These are phyloP conservation scores for Novumbra hubbsi DNA, from an alignment of 2,797 vertebrate species.

Conservation along the genomic window DNA sequence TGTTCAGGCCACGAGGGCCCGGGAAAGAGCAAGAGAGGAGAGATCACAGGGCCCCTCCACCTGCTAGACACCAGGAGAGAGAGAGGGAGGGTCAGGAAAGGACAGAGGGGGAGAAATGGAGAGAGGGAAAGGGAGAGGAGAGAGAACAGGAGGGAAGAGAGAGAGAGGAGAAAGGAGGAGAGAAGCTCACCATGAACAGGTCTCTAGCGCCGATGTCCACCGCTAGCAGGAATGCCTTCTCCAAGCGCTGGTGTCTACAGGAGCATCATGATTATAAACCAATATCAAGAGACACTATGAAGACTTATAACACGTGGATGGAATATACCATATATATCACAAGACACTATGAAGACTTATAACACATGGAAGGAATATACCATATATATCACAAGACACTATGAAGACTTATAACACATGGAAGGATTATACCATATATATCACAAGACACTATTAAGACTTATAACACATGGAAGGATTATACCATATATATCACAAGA, in stretches of 20 bases:
- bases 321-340: too few relatives aligned
- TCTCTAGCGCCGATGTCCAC: slow-evolving; percentile 89
- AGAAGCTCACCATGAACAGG: slow-evolving; percentile 81
- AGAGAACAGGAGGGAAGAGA: slow-evolving; percentile 72
- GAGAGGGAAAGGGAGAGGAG: neutral
- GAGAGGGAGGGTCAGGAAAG: neutral
- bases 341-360: too few relatives aligned
- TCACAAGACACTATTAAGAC: too few relatives aligned
- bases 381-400: too few relatives aligned
- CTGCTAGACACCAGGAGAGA: too few relatives aligned
- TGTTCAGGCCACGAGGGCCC: slow-evolving; percentile 45
- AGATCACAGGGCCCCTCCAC: too few relatives aligned
- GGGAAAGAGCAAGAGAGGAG: neutral
- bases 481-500: neutral
- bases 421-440: neutral
- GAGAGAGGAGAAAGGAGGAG: neutral
- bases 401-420: neutral
- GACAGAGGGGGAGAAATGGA: too few relatives aligned
- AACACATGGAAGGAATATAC: neutral
- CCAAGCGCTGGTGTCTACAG: slow-evolving; percentile 85
- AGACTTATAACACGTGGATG: too few relatives aligned
- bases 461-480: neutral
- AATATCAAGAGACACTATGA: neutral
- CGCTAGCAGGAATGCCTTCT: slow-evolving; percentile 96
- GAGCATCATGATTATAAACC: neutral